Evolutionary conservation across 2,888 invertebrate species (phyloP).

Genomic region (Torymus auratus): DNA sequence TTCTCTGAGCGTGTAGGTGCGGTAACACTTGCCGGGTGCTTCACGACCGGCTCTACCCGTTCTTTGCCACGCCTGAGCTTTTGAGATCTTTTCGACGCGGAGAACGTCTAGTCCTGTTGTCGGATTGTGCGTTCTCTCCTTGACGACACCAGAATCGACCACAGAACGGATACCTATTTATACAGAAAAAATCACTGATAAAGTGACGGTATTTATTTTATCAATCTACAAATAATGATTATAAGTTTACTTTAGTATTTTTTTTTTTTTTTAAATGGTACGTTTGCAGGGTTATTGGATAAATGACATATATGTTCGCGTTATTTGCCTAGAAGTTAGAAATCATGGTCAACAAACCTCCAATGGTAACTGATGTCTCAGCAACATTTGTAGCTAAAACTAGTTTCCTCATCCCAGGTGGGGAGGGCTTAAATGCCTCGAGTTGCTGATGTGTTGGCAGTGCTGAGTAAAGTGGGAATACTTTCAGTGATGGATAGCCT

Average conservation of each 20-base stretch:
- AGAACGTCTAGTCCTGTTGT: constrained; percentile 90
- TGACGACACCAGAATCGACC: constrained; percentile 94
- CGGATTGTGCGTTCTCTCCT: constrained; percentile 89
- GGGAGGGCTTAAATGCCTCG: constrained; percentile 88
- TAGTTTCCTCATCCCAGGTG: constrained; percentile 89
- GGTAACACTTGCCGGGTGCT: constrained; percentile 89
- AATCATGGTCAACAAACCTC: constrained; percentile 76
- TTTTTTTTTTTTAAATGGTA: no score
- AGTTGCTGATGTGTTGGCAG: constrained; percentile 91
- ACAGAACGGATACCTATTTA: constrained; percentile 88
- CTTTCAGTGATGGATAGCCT: constrained; percentile 83
- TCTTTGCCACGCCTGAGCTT: constrained; percentile 95
- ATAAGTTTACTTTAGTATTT: no score
- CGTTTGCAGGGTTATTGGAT: no score
- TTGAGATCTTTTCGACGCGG: constrained; percentile 88
- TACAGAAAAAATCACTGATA: no score
- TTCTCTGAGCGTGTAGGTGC: constrained; percentile 89
- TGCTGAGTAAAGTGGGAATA: constrained; percentile 94
- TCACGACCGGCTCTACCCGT: constrained; percentile 95
- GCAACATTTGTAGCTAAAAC: constrained; percentile 98
- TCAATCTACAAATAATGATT: no score
- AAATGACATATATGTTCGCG: neutral
- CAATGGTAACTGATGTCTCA: constrained; percentile 97
- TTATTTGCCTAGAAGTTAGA: constrained; percentile 17
- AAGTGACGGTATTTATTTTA: no score